These are phyloP conservation scores for Yponomeuta malinellus DNA, from an alignment of 2,888 invertebrate species.

Conservation along the genomic window DNA sequence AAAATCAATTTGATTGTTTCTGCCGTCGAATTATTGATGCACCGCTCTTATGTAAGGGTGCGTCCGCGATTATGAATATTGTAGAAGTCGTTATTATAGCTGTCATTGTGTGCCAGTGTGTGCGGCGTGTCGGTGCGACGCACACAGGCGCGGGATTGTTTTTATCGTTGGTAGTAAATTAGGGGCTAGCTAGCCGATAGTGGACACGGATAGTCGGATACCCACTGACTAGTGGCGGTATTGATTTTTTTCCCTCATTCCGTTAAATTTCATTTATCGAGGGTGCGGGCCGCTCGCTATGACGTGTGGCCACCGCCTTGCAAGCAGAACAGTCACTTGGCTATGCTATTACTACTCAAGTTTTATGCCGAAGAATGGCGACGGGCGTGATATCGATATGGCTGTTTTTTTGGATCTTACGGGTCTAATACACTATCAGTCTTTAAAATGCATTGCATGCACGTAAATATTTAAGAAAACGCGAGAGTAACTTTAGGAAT, in stretches of 20 bases:
- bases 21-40: conserved; percentile 47
- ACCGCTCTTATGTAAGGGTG: conserved; percentile 47
- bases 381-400: too few species aligned
- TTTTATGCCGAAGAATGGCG: too few species aligned
- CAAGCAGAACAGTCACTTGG: neutral
- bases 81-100: conserved; percentile 40
- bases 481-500: too few species aligned
- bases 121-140: conserved; percentile 30
- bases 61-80: conserved; percentile 60
- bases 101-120: conserved; percentile 18
- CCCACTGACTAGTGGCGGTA: conserved; percentile 47
- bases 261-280: conserved; percentile 75
- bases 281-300: conserved; percentile 57
- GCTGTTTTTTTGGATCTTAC: too few species aligned
- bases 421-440: too few species aligned
- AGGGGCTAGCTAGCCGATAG: conserved; percentile 54
- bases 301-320: conserved; percentile 34
- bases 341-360: neutral
- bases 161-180: conserved; percentile 69
- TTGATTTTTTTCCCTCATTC: conserved; percentile 76
- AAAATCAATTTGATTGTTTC: conserved; percentile 30
- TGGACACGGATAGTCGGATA: conserved; percentile 38
- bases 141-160: conserved; percentile 53
- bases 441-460: too few species aligned
- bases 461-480: too few species aligned